Evolutionary conservation across 1,140 invertebrate species (phyloP).

Genomic region (Stegodyphus dumicola): DNA sequence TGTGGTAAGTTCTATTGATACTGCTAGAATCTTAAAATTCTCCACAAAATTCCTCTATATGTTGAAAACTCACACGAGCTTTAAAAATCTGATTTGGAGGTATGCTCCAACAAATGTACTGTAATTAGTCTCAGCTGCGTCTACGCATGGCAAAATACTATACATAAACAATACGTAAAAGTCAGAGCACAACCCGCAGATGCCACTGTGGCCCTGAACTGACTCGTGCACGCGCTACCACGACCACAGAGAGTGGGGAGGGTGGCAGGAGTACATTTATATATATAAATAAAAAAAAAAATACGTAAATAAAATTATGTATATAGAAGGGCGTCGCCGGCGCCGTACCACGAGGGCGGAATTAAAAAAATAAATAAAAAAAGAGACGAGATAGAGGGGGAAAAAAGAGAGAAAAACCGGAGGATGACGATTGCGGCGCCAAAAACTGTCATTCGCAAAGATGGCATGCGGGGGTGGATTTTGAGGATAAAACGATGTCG

Average conservation of each 20-base stretch:
- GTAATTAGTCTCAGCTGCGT: too few species aligned
- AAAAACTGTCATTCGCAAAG: conserved; percentile 44
- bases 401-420: not conserved
- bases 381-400: not conserved
- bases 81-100: too few species aligned
- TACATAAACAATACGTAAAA: too few species aligned
- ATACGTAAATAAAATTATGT: not conserved
- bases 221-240: not conserved
- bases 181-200: too few species aligned
- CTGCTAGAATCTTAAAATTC: too few species aligned
- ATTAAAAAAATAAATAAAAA: too few species aligned
- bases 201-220: too few species aligned
- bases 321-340: conserved; percentile 18
- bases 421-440: conserved; percentile 55
- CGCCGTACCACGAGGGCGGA: conserved; percentile 22
- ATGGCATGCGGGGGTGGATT: conserved; percentile 14
- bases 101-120: too few species aligned
- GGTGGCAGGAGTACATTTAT: not conserved
- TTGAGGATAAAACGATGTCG: conserved; percentile 14
- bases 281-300: conserved; percentile 1
- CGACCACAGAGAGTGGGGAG: not conserved
- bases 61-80: too few species aligned
- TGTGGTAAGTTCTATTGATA: too few species aligned
- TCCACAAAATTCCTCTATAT: too few species aligned
- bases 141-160: too few species aligned